Base-by-base conservation (phyloP, 2,797 vertebrate species). In the Anolis apletophallus region DNA sequence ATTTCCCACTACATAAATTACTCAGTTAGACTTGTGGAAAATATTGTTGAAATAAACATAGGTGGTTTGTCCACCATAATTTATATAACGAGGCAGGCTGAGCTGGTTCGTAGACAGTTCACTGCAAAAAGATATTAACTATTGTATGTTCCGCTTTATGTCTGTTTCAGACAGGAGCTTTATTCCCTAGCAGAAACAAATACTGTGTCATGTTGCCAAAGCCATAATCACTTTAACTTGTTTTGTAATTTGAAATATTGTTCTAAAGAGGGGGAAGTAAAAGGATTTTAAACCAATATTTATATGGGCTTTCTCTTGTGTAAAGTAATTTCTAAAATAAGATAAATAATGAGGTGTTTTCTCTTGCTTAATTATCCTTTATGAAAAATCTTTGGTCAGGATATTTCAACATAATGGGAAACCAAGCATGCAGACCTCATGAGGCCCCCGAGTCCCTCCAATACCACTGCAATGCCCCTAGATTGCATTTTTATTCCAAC, bases 151-250 rank as follows among this genome's bases (percentile, higher is more conserved):
- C 84, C 73, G 73, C 26, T 46, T 10, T 67, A 1, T 4, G 2
- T 55, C 80, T 52, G 14, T 40, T 61, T 3, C 68, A 71, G 86
- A 36, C 0, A 0, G 19, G n/a, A 0, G 0, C 1, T n/a, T 59
- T 64, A 77, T 64, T 73, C 68, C 40, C 6, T 9, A 74, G 0
- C 52, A 0, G 57, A 69, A 54, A 71, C 0, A 1, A 36, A 14
- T 57, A 21, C 80, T 52, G 12, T 8, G 4, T 11, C 57, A 61
- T 0, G 0, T 82, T 61, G 46, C 10, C 36, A 29, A 57, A 77
- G 23, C 9, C 32, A 55, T 23, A 40, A 55, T 40, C 14, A 55
- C 8, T 83, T 83, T 21, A 74, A 26, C 23, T 85, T 40, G 21
- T 69, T 69, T 78, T 57, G 14, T 29, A 77, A 55, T 69, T 40